Conservation (phyloP, 1,140 invertebrate species). For the Drosophila saltans region DNA sequence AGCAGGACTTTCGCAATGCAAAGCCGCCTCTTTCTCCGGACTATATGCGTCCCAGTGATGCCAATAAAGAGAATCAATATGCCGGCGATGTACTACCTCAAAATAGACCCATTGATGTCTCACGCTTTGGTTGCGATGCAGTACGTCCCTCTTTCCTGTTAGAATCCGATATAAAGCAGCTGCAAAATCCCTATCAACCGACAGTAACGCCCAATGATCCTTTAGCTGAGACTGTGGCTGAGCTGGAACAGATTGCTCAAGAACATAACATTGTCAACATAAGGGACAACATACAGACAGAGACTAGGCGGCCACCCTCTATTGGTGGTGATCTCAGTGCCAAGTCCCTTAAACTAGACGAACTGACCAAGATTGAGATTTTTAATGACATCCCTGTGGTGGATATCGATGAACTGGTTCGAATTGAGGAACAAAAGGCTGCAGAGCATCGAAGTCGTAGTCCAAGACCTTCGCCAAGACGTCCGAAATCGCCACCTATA, state of each 20-base stretch:
- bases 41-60: conserved; percentile 77
- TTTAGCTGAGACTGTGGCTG: conserved; percentile 60
- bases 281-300: conserved; percentile 68
- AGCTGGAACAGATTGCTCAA: conserved; percentile 64
- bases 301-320: conserved; percentile 62
- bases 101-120: conserved; percentile 77
- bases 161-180: conserved; percentile 53
- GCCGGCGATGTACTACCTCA: conserved; percentile 59
- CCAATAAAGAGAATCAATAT: conserved; percentile 50
- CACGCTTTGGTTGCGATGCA: conserved; percentile 64
- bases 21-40: conserved; percentile 68
- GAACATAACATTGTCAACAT: conserved; percentile 70
- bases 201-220: conserved; percentile 63
- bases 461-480: conserved; percentile 57
- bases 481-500: conserved; percentile 58
- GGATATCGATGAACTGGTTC: conserved; percentile 66
- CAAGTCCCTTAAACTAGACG: conserved; percentile 55
- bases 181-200: conserved; percentile 51
- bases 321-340: conserved; percentile 54
- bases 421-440: conserved; percentile 58
- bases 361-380: conserved; percentile 70
- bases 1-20: conserved; percentile 67
- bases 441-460: conserved; percentile 68
- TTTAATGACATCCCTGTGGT: conserved; percentile 56
- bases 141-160: conserved; percentile 56